Base-by-base conservation (phyloP, 2,797 vertebrate species). In the Pseudocheirus occidentalis region DNA sequence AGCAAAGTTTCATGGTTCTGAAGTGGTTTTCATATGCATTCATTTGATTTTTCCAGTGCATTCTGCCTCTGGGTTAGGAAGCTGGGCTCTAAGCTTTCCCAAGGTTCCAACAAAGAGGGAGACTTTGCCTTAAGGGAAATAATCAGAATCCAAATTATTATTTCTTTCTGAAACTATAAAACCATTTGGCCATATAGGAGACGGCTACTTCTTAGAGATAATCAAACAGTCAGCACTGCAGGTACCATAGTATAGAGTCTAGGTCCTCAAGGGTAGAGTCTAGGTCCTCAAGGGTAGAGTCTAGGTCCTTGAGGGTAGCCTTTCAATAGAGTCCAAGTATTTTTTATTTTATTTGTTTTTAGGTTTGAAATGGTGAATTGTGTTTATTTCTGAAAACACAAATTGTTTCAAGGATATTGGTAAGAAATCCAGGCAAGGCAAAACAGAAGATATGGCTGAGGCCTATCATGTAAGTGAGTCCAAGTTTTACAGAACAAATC, bases 301-400 rank as follows among this genome's bases (percentile, higher is more conserved):
- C n/a, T n/a, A n/a, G n/a, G n/a, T n/a, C n/a, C n/a, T n/a, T n/a
- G n/a, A n/a, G n/a, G n/a, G n/a, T n/a, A n/a, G n/a, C 27, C 57
- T 58, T 28, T 28, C 29, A 28, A 58, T 7, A 5, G 5, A 57
- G 56, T 57, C 5, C 21, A 57, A 57, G 56, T 4, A 6, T 57
- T 27, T 57, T 57, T 57, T 5, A 27, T 27, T 6, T 57, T 57
- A 6, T 57, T 24, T 57, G 21, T 57, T 57, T 57, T 50, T 54
- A 0, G 27, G 10, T 34, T 57, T 90, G 40, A 73, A 92, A 56
- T 27, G 93, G 13, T 90, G 94, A 54, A 11, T 29, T 54, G 21
- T 92, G 55, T 97, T 98, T 97, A 98, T 98, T 98, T 96, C 93
- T 81, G 57, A 96, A 96, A 96, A 94, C 13, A 94, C 12, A 91